These are phyloP conservation scores for Phataginus tetradactyla DNA, from an alignment of 2,797 vertebrate genomes.

Conservation along the genomic window DNA sequence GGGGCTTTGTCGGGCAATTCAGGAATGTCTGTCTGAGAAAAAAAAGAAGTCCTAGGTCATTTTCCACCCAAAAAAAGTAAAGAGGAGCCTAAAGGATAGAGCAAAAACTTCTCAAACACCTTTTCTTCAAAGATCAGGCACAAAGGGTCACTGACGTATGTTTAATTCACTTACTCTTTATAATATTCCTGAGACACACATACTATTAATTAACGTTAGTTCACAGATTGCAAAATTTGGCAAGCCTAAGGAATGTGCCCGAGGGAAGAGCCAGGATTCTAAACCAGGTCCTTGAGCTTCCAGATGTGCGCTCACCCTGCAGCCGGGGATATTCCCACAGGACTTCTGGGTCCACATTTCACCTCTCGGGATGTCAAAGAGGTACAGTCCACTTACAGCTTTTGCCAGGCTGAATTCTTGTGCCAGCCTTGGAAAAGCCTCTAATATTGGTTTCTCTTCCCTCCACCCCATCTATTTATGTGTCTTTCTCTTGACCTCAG, in stretches of 20 bases:
- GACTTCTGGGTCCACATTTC: neutral
- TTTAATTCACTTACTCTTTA: neutral
- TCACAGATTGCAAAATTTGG: neutral
- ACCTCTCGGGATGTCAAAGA: neutral
- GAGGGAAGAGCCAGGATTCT: neutral
- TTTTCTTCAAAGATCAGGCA: slow-evolving; percentile 8
- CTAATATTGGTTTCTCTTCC: neutral
- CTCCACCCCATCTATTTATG: neutral
- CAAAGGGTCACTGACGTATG: neutral
- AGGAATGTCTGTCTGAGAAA: neutral
- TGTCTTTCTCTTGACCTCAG: neutral
- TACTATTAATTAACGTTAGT: neutral
- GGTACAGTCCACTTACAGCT: neutral
- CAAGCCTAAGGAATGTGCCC: neutral
- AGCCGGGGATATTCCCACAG: neutral
- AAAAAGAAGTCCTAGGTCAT: neutral
- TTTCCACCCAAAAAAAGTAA: neutral
- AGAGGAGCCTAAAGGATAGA: neutral
- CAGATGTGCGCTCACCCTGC: neutral
- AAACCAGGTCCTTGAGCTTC: neutral
- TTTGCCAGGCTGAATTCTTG: neutral
- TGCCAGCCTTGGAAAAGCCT: neutral
- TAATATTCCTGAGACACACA: neutral
- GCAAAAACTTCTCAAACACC: neutral
- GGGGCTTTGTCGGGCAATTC: neutral